Evolutionary conservation across 2,888 invertebrate species (phyloP), one percentile per base, ranked within the genome.

Genomic region (Omphaloscelis lunosa): DNA sequence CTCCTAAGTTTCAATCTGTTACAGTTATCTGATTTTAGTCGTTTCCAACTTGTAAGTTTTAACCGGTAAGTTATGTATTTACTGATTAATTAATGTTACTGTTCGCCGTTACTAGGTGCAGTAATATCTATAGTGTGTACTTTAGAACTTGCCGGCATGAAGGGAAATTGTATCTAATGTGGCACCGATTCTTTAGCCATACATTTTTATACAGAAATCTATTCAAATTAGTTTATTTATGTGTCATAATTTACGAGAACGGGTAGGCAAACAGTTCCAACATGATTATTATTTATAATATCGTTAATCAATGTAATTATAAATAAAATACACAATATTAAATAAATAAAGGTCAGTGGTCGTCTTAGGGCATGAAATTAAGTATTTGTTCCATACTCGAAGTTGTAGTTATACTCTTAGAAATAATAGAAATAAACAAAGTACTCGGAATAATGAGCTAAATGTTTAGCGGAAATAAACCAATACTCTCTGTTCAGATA

Each of bases 61-160:
- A 67, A 41, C 20, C 59, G 82, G 83, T 83, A 81, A 85, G 86
- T 85, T 67, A 17, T 41, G 3, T 53, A 65, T 48, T 82, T 45
- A 59, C 29, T 74, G 20, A 58, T 29, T 53, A 34, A 56, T 63
- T 73, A 68, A 12, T 63, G 27, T 66, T 70, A 71, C 76, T 68
- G 63, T 68, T 61, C 45, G 53, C 71, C 45, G 58, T 66, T 45
- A n/a, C 11, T 72, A 65, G 8, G 39, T 72, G 17, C 41, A 51
- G 29, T 29, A 74, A 66, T 68, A 58, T 41, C 20, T 69, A 5
- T 34, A 75, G 4, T 48, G 65, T 78, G 51, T 53, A 68, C 68
- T 72, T 63, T 73, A 66, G 34, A 67, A 59, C 82, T 59, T 20
- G 72, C 74, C 72, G 63, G 65, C 53, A 34, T 78, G 62, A 29